Conservation (phyloP, 2,888 invertebrate species). For the Rhagium mordax region DNA sequence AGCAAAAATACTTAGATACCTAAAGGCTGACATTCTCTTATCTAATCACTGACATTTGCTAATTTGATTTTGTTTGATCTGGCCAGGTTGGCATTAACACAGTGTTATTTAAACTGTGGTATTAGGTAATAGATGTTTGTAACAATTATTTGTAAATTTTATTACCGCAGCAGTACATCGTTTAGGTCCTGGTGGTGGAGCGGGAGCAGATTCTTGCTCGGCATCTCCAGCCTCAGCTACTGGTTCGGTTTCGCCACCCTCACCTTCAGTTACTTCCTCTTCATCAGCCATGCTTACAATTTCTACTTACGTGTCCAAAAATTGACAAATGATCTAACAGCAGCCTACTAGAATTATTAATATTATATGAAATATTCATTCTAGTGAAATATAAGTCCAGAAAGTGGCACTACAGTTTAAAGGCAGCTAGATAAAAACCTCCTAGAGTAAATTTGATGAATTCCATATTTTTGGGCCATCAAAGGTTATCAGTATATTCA, state of each 20-base stretch:
- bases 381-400: background rate
- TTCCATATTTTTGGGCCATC: background rate
- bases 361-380: conserved; percentile 13
- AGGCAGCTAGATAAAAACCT: too few relatives aligned
- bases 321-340: conserved; percentile 29
- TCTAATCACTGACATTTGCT: background rate
- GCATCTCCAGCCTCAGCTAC: background rate
- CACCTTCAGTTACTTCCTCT: background rate
- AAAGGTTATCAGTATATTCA: background rate
- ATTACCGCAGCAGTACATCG: conserved; percentile 25
- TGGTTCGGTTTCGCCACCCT: background rate
- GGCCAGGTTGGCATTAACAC: background rate
- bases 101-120: too few relatives aligned
- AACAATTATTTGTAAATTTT: background rate
- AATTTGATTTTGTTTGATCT: background rate
- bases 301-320: conserved; percentile 22
- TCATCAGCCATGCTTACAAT: background rate
- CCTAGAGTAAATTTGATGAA: background rate
- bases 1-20: background rate
- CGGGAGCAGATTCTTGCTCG: conserved; percentile 8
- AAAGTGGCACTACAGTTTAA: background rate
- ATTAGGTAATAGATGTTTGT: too few relatives aligned
- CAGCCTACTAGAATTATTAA: conserved; percentile 16
- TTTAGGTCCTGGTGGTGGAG: too few relatives aligned
- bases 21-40: conserved; percentile 12